A percentile compares a stretch with the other conserved stretches of the same genome.
These are phyloP conservation scores for Cheirogaleus medius DNA, from an alignment of 2,113 vertebrate genomes.

Conservation along the genomic window DNA sequence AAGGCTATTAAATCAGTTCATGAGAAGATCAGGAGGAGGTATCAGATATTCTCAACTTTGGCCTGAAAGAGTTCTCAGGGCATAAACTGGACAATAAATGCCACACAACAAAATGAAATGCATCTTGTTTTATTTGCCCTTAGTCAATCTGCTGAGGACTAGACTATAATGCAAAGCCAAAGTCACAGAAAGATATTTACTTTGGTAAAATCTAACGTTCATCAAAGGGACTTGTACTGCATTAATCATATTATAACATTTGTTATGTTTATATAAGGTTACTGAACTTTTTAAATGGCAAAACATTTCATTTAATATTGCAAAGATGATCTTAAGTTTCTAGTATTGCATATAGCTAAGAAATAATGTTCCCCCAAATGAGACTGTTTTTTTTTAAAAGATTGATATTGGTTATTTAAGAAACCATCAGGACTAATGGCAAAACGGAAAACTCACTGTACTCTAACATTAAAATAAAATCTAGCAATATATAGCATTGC, in stretches of 20 bases:
- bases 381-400: not conserved
- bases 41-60: not conserved
- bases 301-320: not conserved
- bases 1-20: not conserved
- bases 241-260: not conserved
- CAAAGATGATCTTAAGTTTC: not conserved
- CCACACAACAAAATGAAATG: not conserved
- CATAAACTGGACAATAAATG: not conserved
- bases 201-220: not conserved
- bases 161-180: not conserved
- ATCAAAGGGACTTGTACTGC: not conserved
- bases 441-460: not conserved
- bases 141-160: not conserved
- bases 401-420: slow-evolving; percentile 13
- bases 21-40: not conserved
- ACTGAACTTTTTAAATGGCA: not conserved
- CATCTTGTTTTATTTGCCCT: not conserved
- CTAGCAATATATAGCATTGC: not conserved
- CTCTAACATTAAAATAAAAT: slow-evolving; percentile 30
- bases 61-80: not conserved
- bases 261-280: not conserved
- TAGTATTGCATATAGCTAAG: not conserved
- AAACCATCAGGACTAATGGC: not conserved
- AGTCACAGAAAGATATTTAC: not conserved
- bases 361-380: not conserved